A percentile compares a stretch with the other conserved stretches of the same genome.
These are phyloP conservation scores for Cyaniris semiargus DNA, from an alignment of 2,888 invertebrate species.

Conservation along the genomic window DNA sequence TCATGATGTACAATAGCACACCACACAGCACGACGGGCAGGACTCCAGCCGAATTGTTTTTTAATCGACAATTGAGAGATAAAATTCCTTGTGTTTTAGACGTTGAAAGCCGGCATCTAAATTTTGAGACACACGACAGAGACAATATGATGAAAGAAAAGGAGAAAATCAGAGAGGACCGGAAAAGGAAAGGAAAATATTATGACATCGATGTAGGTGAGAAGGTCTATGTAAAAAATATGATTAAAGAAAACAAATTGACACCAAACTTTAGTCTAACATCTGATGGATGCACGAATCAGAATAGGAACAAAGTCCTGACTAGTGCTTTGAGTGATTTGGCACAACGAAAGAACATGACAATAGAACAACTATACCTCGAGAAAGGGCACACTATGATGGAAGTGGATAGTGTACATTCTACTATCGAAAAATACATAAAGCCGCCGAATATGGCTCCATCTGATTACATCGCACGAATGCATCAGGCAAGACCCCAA, in stretches of 20 bases:
- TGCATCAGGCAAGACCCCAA: neutral
- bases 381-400: neutral
- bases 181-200: too few relatives aligned
- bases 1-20: slow-evolving; percentile 28
- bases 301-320: neutral
- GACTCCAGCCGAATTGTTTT: too few relatives aligned
- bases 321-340: neutral
- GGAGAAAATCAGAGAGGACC: too few relatives aligned
- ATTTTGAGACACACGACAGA: too few relatives aligned
- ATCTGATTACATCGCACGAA: neutral
- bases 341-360: neutral
- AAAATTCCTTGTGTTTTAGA: too few relatives aligned
- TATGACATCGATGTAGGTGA: too few relatives aligned
- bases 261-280: too few relatives aligned
- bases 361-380: neutral
- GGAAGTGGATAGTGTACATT: neutral
- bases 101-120: too few relatives aligned
- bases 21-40: neutral
- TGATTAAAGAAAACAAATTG: too few relatives aligned
- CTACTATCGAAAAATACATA: neutral
- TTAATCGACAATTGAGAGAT: too few relatives aligned
- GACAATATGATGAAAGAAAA: too few relatives aligned
- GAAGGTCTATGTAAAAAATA: too few relatives aligned
- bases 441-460: neutral
- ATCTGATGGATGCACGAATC: neutral